Evolutionary conservation across 2,888 invertebrate genomes (phyloP).

Genomic region (Hyposoter didymator): DNA sequence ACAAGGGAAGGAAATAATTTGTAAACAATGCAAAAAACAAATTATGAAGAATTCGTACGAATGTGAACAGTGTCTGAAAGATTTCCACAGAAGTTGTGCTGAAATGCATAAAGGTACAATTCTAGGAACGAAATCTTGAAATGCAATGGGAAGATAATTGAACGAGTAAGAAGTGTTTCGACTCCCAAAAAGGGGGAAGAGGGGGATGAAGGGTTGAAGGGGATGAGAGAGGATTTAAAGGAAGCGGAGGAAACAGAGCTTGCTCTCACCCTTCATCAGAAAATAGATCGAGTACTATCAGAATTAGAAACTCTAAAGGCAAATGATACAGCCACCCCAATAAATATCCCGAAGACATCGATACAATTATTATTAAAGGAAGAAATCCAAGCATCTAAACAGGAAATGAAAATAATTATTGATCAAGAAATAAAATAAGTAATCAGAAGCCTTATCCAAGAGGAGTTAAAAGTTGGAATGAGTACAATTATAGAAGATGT

Average conservation of each 20-base stretch:
- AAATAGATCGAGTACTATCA: background rate
- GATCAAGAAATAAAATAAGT: background rate
- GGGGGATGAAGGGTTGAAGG: too few relatives aligned
- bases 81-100: constrained; percentile 16
- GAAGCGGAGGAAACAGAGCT: background rate
- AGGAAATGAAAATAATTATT: background rate
- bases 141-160: background rate
- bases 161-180: background rate
- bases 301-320: background rate
- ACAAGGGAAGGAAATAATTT: background rate
- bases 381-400: background rate
- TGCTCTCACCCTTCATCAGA: background rate
- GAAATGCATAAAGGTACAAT: constrained; percentile 12
- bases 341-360: background rate
- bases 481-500: background rate
- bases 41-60: background rate
- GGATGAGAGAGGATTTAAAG: background rate
- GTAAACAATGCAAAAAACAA: constrained; percentile 3
- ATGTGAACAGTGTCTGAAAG: constrained; percentile 13
- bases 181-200: background rate
- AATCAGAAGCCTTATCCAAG: background rate
- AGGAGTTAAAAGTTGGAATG: background rate
- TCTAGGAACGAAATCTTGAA: constrained; percentile 1
- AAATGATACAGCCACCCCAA: background rate
- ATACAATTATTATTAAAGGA: background rate